Conservation (phyloP, 2,888 invertebrate genomes). For the Geophilus truncorum region DNA sequence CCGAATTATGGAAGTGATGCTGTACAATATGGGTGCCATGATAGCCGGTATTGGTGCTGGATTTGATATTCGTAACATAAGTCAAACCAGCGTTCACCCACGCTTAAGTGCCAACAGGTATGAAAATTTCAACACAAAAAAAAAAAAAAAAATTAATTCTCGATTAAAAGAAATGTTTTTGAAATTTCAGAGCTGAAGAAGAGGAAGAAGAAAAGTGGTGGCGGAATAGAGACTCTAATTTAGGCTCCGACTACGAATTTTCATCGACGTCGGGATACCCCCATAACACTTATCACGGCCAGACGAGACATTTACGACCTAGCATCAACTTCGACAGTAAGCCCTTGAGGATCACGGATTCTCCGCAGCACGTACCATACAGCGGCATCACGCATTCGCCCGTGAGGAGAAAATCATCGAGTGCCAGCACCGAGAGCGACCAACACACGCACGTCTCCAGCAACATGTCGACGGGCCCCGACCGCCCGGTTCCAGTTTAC, state of each 20-base stretch:
- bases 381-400: constrained; percentile 62
- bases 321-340: constrained; percentile 45
- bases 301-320: constrained; percentile 65
- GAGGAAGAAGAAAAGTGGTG: constrained; percentile 40
- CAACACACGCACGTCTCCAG: constrained; percentile 35
- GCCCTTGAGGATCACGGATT: constrained; percentile 68
- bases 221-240: constrained; percentile 40
- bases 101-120: constrained; percentile 67
- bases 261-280: constrained; percentile 59
- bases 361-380: constrained; percentile 50
- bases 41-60: constrained; percentile 86
- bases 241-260: constrained; percentile 56
- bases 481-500: constrained; percentile 34
- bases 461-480: constrained; percentile 26
- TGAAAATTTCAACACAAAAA: constrained; percentile 35
- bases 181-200: constrained; percentile 31
- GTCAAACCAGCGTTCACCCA: constrained; percentile 76
- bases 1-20: constrained; percentile 55
- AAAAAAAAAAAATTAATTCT: neutral
- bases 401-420: constrained; percentile 62
- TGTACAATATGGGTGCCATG: constrained; percentile 88
- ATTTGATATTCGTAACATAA: constrained; percentile 84
- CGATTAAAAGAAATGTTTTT: neutral
- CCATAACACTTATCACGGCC: constrained; percentile 88
- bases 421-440: constrained; percentile 65